Evolutionary conservation across 92 coral and sea anemone species (phyloP), one percentile per base, ranked within the genome.

Genomic region (Meandrina meandrites): DNA sequence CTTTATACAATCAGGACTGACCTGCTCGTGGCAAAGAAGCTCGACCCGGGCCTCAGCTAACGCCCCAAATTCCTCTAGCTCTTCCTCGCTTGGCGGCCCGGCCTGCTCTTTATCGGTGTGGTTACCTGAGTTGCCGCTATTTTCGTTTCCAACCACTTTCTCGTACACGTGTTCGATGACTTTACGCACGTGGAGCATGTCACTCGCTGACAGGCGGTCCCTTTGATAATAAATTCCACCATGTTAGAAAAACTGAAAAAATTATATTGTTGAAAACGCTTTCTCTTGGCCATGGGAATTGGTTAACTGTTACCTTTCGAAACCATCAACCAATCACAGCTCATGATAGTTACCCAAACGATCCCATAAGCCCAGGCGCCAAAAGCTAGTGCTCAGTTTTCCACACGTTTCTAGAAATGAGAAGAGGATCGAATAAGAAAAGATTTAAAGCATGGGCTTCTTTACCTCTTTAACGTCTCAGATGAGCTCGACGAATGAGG

Each of bases 141-240:
- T 90, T 30, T 96, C 98, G 64, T 96, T 92, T 21, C 99, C 97
- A 76, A 93, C 80, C 24, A 93, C 88, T 66, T 96, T 96, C 78
- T 96, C 99, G 56, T 96, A 96, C 51, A 95, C 98, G 80, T 96
- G 99, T 84, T 96, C 99, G 18, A 96, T 87, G 21, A 96, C 99
- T 87, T 96, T 96, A 28, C 98, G 94, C n/a, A 96, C 95, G 47
- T 96, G 99, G 16, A 96, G 86, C 99, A 96, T 96, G 64, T 96
- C 99, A 82, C 99, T 96, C 31, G 99, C 99, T 17, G 98, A 96
- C 40, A 96, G 86, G 80, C 98, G 98, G 83, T 96, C 99, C 85
- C 98, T 96, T 70, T 78, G 69, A 57, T 21, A 5, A 51, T 24
- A 10, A 36, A 84, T 42, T n/a, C 28, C 47, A 1, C 51, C 32